Percentiles rank a stretch among this genome's conserved stretches.
Evolutionary conservation across 1,140 invertebrate species (phyloP).

Genomic region (Daktulosphaira vitifoliae): DNA sequence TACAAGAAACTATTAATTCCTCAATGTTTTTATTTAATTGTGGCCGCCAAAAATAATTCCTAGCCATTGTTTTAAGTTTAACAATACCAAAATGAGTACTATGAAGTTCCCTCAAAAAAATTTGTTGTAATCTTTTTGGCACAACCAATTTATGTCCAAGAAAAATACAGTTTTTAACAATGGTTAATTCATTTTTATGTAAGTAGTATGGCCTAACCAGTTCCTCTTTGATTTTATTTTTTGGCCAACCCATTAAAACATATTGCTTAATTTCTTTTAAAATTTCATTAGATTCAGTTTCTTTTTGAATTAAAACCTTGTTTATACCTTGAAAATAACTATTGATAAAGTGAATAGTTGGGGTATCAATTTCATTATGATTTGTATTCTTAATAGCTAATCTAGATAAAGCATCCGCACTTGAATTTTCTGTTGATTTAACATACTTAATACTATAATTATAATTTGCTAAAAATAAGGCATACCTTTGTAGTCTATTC

Average conservation of each 20-base stretch:
- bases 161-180: constrained; percentile 37
- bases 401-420: constrained; percentile 23
- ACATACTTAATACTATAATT: constrained; percentile 28
- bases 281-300: constrained; percentile 3
- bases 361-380: constrained; percentile 4
- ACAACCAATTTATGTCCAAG: constrained; percentile 40
- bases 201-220: background rate
- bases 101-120: constrained; percentile 43
- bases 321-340: too few relatives aligned
- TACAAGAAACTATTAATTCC: constrained; percentile 25
- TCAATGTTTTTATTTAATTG: constrained; percentile 45
- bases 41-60: constrained; percentile 46
- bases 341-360: constrained; percentile 16
- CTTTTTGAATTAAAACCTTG: too few relatives aligned
- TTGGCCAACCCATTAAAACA: background rate
- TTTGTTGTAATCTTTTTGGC: constrained; percentile 37
- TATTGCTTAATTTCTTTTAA: constrained; percentile 2
- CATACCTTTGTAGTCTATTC: constrained; percentile 16
- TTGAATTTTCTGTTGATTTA: constrained; percentile 16
- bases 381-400: constrained; percentile 8
- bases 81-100: constrained; percentile 44
- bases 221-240: background rate
- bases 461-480: constrained; percentile 23
- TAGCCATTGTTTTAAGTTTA: constrained; percentile 46
- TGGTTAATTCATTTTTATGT: constrained; percentile 36